phyloP scores from a whole-genome alignment of 2,113 vertebrate species.

The Solea solea region DNA sequence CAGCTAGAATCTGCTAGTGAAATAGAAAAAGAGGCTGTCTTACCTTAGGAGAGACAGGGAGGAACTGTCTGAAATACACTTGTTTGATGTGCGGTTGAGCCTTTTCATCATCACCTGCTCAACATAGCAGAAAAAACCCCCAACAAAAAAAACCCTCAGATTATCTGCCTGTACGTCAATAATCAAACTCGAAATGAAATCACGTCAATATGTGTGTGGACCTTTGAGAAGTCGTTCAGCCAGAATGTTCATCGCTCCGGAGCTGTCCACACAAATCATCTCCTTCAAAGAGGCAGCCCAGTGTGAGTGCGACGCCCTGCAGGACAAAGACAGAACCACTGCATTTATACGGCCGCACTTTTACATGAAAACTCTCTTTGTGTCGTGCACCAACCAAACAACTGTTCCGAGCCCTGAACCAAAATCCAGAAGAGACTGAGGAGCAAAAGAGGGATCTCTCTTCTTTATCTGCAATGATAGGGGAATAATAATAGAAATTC shows the following conservation, averaged over 20 bases:
- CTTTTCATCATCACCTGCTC: constrained; percentile 79
- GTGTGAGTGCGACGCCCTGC: constrained; percentile 85
- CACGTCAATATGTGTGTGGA: constrained; percentile 9
- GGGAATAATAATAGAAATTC: constrained; percentile 9
- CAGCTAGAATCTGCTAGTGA: background rate
- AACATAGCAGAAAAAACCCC: background rate
- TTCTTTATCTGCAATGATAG: constrained; percentile 81
- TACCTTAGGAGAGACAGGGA: constrained; percentile 90
- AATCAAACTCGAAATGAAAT: background rate
- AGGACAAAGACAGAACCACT: background rate
- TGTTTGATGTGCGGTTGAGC: constrained; percentile 79
- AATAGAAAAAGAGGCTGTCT: background rate
- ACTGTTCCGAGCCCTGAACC: constrained; percentile 88
- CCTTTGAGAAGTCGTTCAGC: constrained; percentile 85
- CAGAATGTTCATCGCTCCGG: constrained; percentile 85
- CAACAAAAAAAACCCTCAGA: background rate
- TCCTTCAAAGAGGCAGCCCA: constrained; percentile 87
- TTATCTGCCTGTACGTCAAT: background rate
- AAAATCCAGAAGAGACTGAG: constrained; percentile 88
- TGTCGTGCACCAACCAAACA: constrained; percentile 80
- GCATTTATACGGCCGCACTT: no score
- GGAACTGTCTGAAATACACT: constrained; percentile 90
- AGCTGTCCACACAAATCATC: constrained; percentile 88
- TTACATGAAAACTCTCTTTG: no score
- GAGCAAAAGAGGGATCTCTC: constrained; percentile 81